A percentile compares a stretch with the other conserved stretches of the same genome.
These are phyloP conservation scores for Sebastes vulpes DNA, from an alignment of 2,797 vertebrate species.

Conservation along the genomic window DNA sequence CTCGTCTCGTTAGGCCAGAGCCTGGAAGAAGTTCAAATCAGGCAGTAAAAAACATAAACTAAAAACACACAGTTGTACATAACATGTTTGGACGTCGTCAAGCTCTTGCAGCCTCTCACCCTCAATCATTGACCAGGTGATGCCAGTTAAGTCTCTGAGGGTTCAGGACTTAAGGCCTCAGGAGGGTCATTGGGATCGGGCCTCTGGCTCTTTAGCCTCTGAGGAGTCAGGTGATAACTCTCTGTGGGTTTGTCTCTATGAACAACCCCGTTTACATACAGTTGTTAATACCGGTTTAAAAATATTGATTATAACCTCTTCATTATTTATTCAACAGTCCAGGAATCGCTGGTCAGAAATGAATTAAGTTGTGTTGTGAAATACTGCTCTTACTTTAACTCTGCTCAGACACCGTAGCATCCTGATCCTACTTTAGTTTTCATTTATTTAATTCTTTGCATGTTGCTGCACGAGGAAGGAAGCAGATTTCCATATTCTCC, in stretches of 20 bases:
- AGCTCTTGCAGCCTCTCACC: too few relatives aligned
- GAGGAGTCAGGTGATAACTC: not conserved
- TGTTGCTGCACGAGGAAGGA: not conserved
- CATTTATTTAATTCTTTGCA: not conserved
- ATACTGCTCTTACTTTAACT: not conserved
- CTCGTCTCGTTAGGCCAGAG: too few relatives aligned
- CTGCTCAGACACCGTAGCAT: not conserved
- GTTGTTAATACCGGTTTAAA: not conserved
- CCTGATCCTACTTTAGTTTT: not conserved
- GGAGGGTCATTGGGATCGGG: too few relatives aligned
- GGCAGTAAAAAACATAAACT: not conserved
- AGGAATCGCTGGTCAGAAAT: not conserved
- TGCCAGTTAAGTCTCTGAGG: too few relatives aligned
- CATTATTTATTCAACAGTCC: not conserved
- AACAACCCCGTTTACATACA: not conserved
- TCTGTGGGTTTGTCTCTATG: not conserved
- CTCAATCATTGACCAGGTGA: too few relatives aligned
- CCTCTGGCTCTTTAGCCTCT: not conserved
- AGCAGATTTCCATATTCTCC: constrained; percentile 18
- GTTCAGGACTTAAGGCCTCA: too few relatives aligned
- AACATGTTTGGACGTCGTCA: too few relatives aligned
- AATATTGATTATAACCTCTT: not conserved
- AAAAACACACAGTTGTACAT: not conserved
- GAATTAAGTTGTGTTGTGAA: not conserved
- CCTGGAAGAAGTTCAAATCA: not conserved